Base-by-base conservation (phyloP, 2,888 invertebrate genomes). In the Athalia circularis region DNA sequence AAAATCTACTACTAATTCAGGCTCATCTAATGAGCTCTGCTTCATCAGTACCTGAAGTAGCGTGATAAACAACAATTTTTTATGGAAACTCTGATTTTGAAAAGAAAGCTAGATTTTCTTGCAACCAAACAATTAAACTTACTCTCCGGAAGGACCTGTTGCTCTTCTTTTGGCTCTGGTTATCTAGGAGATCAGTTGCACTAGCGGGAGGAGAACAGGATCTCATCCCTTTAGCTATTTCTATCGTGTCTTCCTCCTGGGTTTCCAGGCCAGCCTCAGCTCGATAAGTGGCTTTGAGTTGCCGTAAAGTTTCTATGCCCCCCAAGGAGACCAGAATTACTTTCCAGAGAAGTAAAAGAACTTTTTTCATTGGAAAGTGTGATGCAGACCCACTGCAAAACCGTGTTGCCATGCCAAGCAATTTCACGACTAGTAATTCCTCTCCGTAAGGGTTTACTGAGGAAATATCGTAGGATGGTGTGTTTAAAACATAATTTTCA, bases 361-460 rank as follows among this genome's bases (percentile, higher is more conserved):
- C 97, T 91, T 99, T 99, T 90, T 98, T 99, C 94, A 99, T 99
- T 3, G 99, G 99, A 91, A 98, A 99, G 91, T 99, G 98, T 15
- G 99, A 98, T 5, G 97, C 96, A 47, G 96, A 95, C 0, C 99
- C 99, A 84, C 97, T 97, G 91, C 99, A 99, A 88, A 99, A 98
- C 84, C 96, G 94, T 52, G 98, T 98, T 48, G 99, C 97, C 99
- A 99, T 99, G 82, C 96, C 95, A 79, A 99, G 93, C 76, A 99
- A 92, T 87, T 97, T 96, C 3, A 98, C 95, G 57, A 96, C 95
- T 48, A 99, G 90, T 79, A 97, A 90, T 89, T 98, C 98, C 85
- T 98, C 97, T 47, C 95, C 94, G 76, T 92, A 90, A 6, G 93
- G 91, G 86, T 92, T 91, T 79, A 92, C 92, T 86, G 88, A 84